phyloP scores from a whole-genome alignment of 2,888 invertebrate species.

The Asteroscopus sphinx region DNA sequence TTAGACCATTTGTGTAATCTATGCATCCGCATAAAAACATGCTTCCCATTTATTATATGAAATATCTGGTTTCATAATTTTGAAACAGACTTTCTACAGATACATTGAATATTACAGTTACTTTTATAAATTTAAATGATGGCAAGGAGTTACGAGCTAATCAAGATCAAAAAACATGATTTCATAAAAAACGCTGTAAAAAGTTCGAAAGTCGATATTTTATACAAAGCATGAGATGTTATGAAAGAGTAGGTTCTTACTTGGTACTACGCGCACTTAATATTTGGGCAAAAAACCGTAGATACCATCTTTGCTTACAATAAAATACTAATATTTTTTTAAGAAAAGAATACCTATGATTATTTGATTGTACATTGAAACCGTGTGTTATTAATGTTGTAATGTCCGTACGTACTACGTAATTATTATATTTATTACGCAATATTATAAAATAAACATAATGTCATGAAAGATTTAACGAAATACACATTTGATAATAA shows the following conservation, averaged over 20 bases:
- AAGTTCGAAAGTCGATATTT: conserved; percentile 32
- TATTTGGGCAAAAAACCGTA: too few relatives aligned
- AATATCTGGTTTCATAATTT: conserved; percentile 9
- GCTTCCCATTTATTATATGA: not conserved
- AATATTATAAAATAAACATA: not conserved
- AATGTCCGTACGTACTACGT: not conserved
- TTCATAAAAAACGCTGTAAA: conserved; percentile 28
- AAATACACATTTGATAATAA: not conserved
- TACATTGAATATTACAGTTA: conserved; percentile 3
- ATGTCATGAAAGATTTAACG: not conserved
- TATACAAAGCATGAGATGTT: not conserved
- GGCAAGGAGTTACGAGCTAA: not conserved
- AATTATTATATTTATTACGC: not conserved
- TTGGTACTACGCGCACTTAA: too few relatives aligned
- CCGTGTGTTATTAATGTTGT: too few relatives aligned
- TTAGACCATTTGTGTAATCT: too few relatives aligned
- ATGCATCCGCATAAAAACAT: too few relatives aligned
- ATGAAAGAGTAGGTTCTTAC: too few relatives aligned
- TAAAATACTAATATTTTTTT: too few relatives aligned
- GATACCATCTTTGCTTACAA: too few relatives aligned
- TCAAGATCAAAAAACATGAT: not conserved
- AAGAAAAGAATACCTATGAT: too few relatives aligned
- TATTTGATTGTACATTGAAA: too few relatives aligned
- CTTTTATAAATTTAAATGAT: conserved; percentile 1
- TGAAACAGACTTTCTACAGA: conserved; percentile 8